phyloP scores from a whole-genome alignment of 2,113 vertebrate species.

The Maccullochella peelii region DNA sequence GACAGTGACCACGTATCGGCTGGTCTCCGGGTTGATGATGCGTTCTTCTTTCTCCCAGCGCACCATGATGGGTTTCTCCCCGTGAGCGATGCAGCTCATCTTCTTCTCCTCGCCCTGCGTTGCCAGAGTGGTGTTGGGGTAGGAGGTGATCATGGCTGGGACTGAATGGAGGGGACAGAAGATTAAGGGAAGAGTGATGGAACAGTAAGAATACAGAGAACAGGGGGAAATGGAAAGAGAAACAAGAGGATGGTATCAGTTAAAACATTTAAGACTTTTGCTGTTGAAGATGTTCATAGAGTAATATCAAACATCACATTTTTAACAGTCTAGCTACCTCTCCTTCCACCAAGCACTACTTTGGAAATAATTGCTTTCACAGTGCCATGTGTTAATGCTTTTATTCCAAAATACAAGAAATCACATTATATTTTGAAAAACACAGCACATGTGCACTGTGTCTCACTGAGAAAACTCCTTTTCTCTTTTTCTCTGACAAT shows the following conservation, averaged over 20 bases:
- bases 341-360: background rate
- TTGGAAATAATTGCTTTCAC: constrained; percentile 7
- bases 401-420: constrained; percentile 7
- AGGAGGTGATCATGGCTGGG: constrained; percentile 99
- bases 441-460: background rate
- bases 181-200: background rate
- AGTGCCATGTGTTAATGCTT: background rate
- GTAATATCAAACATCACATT: background rate
- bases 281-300: no score
- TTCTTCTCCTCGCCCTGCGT: constrained; percentile 97
- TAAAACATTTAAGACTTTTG: background rate
- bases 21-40: constrained; percentile 98
- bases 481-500: constrained; percentile 50
- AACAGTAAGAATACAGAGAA: background rate
- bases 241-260: background rate
- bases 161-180: constrained; percentile 80
- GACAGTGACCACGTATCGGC: constrained; percentile 94
- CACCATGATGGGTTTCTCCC: constrained; percentile 98
- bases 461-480: constrained; percentile 40
- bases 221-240: background rate
- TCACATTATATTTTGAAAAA: constrained; percentile 8
- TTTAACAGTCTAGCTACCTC: background rate
- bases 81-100: constrained; percentile 96
- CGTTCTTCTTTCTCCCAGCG: constrained; percentile 99
- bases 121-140: constrained; percentile 97